Percentiles rank a stretch among this genome's conserved stretches.
Evolutionary conservation across 1,140 invertebrate genomes (phyloP).

Genomic region (Aporrectodea caliginosa): DNA sequence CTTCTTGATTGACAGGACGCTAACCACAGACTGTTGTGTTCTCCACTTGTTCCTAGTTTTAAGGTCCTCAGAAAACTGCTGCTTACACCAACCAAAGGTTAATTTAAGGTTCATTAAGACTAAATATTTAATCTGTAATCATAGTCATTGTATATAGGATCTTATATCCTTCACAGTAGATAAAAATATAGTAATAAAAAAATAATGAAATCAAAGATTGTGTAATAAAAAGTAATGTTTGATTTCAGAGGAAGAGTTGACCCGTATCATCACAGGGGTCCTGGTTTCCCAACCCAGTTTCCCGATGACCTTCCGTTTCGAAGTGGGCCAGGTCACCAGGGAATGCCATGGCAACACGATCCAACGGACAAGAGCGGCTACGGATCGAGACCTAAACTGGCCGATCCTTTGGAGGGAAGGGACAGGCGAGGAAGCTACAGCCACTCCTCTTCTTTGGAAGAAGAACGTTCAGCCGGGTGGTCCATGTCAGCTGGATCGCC

Average conservation of each 20-base stretch:
- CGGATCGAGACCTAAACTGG: not conserved
- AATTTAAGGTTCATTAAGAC: too few species aligned
- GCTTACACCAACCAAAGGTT: too few species aligned
- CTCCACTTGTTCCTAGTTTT: too few species aligned
- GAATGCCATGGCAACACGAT: not conserved
- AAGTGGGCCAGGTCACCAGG: not conserved
- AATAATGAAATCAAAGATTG: too few species aligned
- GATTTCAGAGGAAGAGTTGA: not conserved
- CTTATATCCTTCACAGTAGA: too few species aligned
- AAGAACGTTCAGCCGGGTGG: not conserved
- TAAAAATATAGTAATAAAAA: too few species aligned
- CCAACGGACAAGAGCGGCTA: not conserved
- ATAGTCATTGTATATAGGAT: too few species aligned
- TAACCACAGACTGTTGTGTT: too few species aligned
- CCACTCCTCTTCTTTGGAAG: not conserved
- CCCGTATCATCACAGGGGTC: not conserved
- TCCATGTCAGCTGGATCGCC: not conserved
- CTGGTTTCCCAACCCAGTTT: not conserved
- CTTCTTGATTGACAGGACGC: too few species aligned
- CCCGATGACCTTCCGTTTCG: not conserved
- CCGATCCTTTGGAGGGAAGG: not conserved
- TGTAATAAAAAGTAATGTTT: too few species aligned
- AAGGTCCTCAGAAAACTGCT: too few species aligned
- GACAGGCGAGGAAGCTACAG: not conserved
- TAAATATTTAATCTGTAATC: too few species aligned